A percentile compares a stretch with the other conserved stretches of the same genome.
Conservation (phyloP, 2,797 vertebrate species). For the Champsocephalus gunnari region DNA sequence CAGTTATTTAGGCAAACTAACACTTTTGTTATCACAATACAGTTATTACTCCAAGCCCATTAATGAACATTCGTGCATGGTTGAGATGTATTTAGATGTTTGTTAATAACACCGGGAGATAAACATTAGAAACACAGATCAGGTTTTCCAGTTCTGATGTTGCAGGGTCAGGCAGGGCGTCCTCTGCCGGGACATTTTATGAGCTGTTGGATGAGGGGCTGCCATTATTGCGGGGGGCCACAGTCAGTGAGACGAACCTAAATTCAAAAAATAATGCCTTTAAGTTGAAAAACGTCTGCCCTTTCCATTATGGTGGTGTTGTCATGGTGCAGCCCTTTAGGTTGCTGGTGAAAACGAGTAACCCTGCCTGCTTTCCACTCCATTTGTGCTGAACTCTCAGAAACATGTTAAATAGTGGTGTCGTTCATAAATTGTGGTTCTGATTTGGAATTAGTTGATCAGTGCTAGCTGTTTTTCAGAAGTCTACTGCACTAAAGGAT, state of each 20-base stretch:
- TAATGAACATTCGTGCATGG: slow-evolving; percentile 73
- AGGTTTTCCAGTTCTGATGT: slow-evolving; percentile 22
- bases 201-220: slow-evolving; percentile 46
- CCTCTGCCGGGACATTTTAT: slow-evolving; percentile 18
- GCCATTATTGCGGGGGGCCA: slow-evolving; percentile 64
- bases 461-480: slow-evolving; percentile 38
- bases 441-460: slow-evolving; percentile 4
- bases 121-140: slow-evolving; percentile 23
- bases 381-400: slow-evolving; percentile 39
- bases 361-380: slow-evolving; percentile 23
- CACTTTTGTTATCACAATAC: slow-evolving; percentile 69
- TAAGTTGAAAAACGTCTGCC: neutral
- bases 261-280: neutral
- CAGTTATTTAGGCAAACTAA: slow-evolving; percentile 66
- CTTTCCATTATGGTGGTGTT: neutral
- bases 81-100: slow-evolving; percentile 68
- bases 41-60: slow-evolving; percentile 62
- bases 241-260: slow-evolving; percentile 33
- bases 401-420: neutral
- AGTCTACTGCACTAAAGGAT: slow-evolving; percentile 57
- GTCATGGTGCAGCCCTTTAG: slow-evolving; percentile 68
- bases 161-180: slow-evolving; percentile 24
- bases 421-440: slow-evolving; percentile 2
- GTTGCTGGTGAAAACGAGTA: slow-evolving; percentile 74
- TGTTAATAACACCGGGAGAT: slow-evolving; percentile 39